These are phyloP conservation scores for Notechis scutatus DNA, from an alignment of 2,113 vertebrate genomes.

Conservation along the genomic window DNA sequence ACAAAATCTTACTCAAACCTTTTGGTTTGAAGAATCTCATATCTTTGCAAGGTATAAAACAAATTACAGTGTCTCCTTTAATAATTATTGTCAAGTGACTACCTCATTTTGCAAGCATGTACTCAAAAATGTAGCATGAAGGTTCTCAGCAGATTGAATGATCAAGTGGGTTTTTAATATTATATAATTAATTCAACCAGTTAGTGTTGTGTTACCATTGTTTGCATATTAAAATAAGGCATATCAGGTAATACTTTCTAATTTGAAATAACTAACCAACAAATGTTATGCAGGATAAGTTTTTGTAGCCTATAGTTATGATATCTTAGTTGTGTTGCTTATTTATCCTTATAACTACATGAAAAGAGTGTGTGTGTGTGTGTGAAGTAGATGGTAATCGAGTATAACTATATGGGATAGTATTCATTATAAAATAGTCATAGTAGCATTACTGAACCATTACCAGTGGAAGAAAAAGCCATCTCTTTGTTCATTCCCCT, in stretches of 20 bases:
- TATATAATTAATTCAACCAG: not conserved
- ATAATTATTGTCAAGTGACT: not conserved
- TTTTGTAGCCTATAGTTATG: not conserved
- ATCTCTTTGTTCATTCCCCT: not conserved
- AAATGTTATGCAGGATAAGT: not conserved
- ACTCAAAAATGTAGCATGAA: not conserved
- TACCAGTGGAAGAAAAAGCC: not conserved
- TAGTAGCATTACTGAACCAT: not conserved
- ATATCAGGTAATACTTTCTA: not conserved
- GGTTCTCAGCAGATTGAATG: not conserved
- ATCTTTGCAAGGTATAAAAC: not conserved
- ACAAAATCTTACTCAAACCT: not conserved
- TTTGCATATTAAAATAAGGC: not conserved
- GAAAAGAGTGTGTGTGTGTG: not conserved
- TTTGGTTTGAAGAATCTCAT: constrained; percentile 14
- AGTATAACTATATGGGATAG: not conserved
- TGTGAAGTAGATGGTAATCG: not conserved
- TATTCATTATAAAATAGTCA: not conserved
- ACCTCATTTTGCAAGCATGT: not conserved
- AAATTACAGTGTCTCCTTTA: not conserved
- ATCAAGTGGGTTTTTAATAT: not conserved
- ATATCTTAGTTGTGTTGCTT: not conserved
- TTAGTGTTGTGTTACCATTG: not conserved
- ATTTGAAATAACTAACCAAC: not conserved
- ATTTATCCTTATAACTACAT: not conserved